A percentile compares a stretch with the other conserved stretches of the same genome.
These are phyloP conservation scores for Apeltes quadracus DNA, from an alignment of 2,113 vertebrate genomes.

Conservation along the genomic window DNA sequence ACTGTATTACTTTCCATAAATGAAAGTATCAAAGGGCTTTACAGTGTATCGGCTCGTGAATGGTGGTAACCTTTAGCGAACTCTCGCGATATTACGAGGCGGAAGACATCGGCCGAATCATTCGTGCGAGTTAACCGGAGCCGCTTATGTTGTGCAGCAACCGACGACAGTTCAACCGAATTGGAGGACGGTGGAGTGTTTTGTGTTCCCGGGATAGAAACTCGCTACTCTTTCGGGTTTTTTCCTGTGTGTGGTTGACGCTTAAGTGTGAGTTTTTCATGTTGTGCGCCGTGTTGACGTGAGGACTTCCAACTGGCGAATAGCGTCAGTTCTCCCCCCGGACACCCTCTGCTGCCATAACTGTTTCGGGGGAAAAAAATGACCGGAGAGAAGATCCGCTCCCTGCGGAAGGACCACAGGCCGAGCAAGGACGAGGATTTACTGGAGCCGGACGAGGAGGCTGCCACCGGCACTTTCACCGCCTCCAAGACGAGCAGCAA, in stretches of 20 bases:
- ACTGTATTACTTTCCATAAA: not conserved
- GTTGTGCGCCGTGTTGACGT: constrained; percentile 58
- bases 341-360: constrained; percentile 66
- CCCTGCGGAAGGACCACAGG: constrained; percentile 90
- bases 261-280: constrained; percentile 67
- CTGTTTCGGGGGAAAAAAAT: constrained; percentile 76
- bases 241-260: not conserved
- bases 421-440: constrained; percentile 90
- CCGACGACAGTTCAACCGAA: constrained; percentile 46
- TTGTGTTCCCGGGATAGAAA: constrained; percentile 28
- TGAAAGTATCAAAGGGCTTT: no score
- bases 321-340: constrained; percentile 64
- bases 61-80: constrained; percentile 49
- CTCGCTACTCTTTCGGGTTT: not conserved
- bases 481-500: constrained; percentile 75
- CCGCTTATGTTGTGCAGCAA: constrained; percentile 54
- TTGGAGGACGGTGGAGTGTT: constrained; percentile 37
- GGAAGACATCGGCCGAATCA: constrained; percentile 73
- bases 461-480: constrained; percentile 86
- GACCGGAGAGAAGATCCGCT: constrained; percentile 97
- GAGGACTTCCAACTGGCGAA: constrained; percentile 63
- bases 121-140: constrained; percentile 58
- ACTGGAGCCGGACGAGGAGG: constrained; percentile 90
- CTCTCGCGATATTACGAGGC: constrained; percentile 79
- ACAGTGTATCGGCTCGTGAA: not conserved